phyloP scores from a whole-genome alignment of 2,888 invertebrate species.

The Chrysotoxum bicinctum region DNA sequence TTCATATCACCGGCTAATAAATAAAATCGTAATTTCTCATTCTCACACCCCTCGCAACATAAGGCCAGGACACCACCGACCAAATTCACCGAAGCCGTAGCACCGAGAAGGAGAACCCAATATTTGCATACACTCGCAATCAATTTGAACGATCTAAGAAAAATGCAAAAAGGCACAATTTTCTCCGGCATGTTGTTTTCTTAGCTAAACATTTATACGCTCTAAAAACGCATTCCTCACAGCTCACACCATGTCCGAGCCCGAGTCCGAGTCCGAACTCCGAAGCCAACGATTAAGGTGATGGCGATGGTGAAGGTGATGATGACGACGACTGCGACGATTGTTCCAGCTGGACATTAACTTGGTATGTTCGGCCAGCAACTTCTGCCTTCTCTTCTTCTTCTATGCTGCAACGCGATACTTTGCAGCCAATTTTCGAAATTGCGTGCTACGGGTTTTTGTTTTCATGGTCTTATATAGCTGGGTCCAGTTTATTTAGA shows the following conservation, averaged over 20 bases:
- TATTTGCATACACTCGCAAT: conserved; percentile 70
- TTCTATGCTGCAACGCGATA: conserved; percentile 19
- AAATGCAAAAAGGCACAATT: conserved; percentile 61
- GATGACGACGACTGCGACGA: conserved; percentile 13
- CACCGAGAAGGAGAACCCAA: conserved; percentile 44
- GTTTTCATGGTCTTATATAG: conserved; percentile 15
- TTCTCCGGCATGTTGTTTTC: conserved; percentile 64
- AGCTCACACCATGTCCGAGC: neutral
- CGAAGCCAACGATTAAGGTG: neutral
- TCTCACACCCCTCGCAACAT: conserved; percentile 62
- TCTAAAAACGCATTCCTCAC: conserved; percentile 55
- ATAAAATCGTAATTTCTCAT: conserved; percentile 72
- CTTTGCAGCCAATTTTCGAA: conserved; percentile 58
- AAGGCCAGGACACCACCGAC: neutral
- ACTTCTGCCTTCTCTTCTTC: neutral
- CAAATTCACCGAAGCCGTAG: conserved; percentile 5
- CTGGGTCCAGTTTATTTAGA: conserved; percentile 1
- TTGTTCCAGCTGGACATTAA: conserved; percentile 21
- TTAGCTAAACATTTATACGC: conserved; percentile 64
- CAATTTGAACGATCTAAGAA: conserved; percentile 62
- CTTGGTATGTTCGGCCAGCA: neutral
- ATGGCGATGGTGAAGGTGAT: neutral
- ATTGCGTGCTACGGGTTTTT: conserved; percentile 56
- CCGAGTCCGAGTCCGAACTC: neutral
- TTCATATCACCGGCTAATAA: conserved; percentile 72